These are phyloP conservation scores for Pristionchus mayeri DNA, from an alignment of 2,888 invertebrate species.

Conservation along the genomic window DNA sequence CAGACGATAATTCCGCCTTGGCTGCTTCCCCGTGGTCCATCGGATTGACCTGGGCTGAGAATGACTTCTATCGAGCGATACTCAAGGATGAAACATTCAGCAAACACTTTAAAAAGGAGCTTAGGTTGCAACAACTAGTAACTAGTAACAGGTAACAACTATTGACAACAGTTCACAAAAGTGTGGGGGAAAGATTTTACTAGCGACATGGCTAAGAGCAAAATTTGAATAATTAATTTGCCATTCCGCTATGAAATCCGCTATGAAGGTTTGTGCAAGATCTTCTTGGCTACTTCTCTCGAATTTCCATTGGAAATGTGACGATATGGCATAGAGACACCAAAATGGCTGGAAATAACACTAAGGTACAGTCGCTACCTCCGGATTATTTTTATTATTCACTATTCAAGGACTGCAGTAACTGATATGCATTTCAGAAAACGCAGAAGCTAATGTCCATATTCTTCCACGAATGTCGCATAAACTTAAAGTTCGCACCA, in stretches of 20 bases:
- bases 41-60: slow-evolving; percentile 51
- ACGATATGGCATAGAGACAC: not conserved
- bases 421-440: not conserved
- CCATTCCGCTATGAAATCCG: too few relatives aligned
- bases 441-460: not conserved
- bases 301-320: slow-evolving; percentile 12
- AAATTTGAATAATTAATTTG: too few relatives aligned
- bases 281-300: slow-evolving; percentile 27
- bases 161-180: too few relatives aligned
- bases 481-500: not conserved
- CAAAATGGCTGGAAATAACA: not conserved
- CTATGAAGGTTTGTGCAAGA: not conserved
- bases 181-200: too few relatives aligned
- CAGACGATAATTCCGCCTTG: too few relatives aligned
- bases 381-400: too few relatives aligned
- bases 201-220: too few relatives aligned
- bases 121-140: not conserved
- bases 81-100: slow-evolving; percentile 53
- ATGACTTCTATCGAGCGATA: slow-evolving; percentile 57
- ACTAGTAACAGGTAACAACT: too few relatives aligned
- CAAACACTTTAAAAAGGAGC: not conserved
- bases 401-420: not conserved
- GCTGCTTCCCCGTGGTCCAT: not conserved
- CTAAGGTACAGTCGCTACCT: not conserved
- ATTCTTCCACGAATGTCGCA: not conserved